phyloP scores from a whole-genome alignment of 1,140 invertebrate species.

The Sitobion miscanthi region DNA sequence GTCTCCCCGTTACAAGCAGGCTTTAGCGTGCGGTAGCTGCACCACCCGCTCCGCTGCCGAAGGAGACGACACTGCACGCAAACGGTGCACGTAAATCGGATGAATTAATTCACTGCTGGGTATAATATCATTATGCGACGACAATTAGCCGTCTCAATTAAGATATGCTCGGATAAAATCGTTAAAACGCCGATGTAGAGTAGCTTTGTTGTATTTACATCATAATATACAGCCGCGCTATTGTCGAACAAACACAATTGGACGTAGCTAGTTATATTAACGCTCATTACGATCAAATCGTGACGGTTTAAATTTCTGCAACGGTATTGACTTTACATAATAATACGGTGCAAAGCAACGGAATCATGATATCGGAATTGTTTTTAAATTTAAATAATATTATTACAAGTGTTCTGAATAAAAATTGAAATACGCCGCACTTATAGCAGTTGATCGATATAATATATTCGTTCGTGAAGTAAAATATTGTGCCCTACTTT shows the following conservation, averaged over 20 bases:
- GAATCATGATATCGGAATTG: neutral
- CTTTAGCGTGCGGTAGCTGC: no score
- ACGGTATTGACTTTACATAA: neutral
- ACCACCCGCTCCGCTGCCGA: no score
- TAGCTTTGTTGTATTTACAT: neutral
- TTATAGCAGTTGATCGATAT: neutral
- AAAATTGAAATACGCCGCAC: neutral
- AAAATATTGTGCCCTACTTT: neutral
- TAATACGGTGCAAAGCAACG: neutral
- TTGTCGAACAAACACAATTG: neutral
- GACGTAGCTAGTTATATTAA: neutral
- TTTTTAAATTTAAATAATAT: slow-evolving; percentile 20
- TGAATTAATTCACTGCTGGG: neutral
- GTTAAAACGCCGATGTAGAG: neutral
- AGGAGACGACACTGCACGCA: neutral
- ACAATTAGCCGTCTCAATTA: neutral
- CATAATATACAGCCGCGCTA: neutral
- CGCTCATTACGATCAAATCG: neutral
- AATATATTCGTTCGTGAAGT: neutral
- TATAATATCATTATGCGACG: neutral
- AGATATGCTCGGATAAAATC: neutral
- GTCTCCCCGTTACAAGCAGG: no score
- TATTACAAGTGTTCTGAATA: neutral
- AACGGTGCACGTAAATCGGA: neutral
- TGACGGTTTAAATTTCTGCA: neutral